Base-by-base conservation (phyloP, 2,113 vertebrate genomes). In the Nansenia antarctica region DNA sequence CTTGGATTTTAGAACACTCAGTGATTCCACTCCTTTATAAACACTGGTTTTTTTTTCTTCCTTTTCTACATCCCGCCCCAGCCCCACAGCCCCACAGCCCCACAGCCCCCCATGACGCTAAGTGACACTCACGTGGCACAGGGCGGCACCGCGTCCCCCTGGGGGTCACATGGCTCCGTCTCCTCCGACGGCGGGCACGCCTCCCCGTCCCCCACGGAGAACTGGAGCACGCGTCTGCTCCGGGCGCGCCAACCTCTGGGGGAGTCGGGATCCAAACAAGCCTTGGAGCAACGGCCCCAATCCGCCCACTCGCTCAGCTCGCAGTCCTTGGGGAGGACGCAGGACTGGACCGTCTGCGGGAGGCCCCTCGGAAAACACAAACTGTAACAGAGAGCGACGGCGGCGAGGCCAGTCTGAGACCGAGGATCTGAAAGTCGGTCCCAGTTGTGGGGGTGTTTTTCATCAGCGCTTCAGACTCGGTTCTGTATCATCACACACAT, bases 301-400 rank as follows among this genome's bases (percentile, higher is more conserved):
- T 91, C 89, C 0, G 89, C 79, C 98, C 98, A 99, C 52, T 98
- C 95, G 0, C 92, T 93, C 64, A 97, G 76, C 74, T 94, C 92
- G 78, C 97, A 98, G 72, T 94, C 95, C 75, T 94, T 96, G 3
- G 90, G 87, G 18, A 98, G 91, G 72, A 97, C 92, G 45, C 98
- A 99, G 66, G 97, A 94, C 86, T 97, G 97, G 90, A 98, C 92
- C 0, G 94, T 95, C 74, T 94, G 81, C 4, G 96, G 96, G 57
- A 96, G 74, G 64, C 93, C 95, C 65, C 96, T 94, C 73, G 92
- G 92, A 4, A 87, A 82, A 78, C 98, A 99, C 77, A 95, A 91
- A 83, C 98, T 99, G 88, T 1, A 73, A 83, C 62, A 82, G 81
- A 15, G 9, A 35, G 5, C 39, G 4, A 2, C 1, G 4, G 14